Evolutionary conservation across 2,888 invertebrate genomes (phyloP).

Genomic region (Buathra laborator): DNA sequence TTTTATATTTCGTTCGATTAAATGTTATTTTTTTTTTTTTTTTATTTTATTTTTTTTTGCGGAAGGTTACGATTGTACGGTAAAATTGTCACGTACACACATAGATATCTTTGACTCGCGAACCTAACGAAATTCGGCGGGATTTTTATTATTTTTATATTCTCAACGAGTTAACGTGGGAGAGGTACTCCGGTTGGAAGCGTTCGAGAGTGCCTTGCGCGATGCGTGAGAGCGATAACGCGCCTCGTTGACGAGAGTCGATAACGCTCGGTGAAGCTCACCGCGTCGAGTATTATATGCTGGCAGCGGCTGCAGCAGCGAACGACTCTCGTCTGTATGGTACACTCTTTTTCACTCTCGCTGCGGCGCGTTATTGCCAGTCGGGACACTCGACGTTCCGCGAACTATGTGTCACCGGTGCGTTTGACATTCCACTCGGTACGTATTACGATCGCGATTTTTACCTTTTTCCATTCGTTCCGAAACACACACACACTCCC

Average conservation of each 20-base stretch:
- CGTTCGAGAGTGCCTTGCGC: conserved; percentile 25
- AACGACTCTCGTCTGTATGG: conserved; percentile 8
- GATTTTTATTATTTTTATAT: conserved; percentile 19
- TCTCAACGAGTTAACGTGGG: conserved; percentile 25
- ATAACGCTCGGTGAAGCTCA: conserved; percentile 63
- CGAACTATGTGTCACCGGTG: conserved; percentile 67
- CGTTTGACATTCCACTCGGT: conserved; percentile 59
- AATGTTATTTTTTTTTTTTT: not conserved
- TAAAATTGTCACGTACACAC: conserved; percentile 54
- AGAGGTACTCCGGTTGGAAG: not conserved
- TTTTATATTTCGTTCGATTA: not conserved
- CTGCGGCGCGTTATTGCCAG: conserved; percentile 28
- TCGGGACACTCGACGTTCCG: conserved; percentile 61
- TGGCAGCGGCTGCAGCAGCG: not conserved
- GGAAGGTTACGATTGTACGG: conserved; percentile 8
- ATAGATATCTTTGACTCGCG: conserved; percentile 40
- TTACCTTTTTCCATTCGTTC: not conserved
- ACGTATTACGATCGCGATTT: conserved; percentile 23
- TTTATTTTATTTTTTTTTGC: conserved; percentile 5
- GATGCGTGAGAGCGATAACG: conserved; percentile 62
- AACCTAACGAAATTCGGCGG: conserved; percentile 38
- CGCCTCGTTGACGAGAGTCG: conserved; percentile 62
- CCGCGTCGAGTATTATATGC: conserved; percentile 51
- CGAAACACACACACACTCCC: too few species aligned
- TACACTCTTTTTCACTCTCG: conserved; percentile 20